A percentile compares a stretch with the other conserved stretches of the same genome.
Evolutionary conservation across 2,113 vertebrate species (phyloP).

Genomic region (Motacilla alba): DNA sequence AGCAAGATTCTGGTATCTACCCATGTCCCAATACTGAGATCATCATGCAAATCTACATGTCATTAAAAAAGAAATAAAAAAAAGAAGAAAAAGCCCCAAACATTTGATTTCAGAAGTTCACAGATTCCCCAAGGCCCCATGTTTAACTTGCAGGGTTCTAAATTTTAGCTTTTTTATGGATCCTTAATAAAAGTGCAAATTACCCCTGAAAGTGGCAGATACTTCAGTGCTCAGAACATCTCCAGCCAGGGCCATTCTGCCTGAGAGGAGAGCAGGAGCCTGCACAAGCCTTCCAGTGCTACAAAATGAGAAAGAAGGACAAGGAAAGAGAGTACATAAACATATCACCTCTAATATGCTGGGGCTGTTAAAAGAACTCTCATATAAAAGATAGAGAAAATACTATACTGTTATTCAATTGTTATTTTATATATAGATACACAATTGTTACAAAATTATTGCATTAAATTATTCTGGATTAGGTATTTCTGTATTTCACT

Average conservation of each 20-base stretch:
- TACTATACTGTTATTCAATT: background rate
- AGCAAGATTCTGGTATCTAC: background rate
- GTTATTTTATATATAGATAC: background rate
- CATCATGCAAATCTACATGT: background rate
- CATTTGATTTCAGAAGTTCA: background rate
- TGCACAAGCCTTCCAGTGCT: background rate
- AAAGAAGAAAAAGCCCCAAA: accelerated
- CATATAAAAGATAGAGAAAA: background rate
- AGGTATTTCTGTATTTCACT: background rate
- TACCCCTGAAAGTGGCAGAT: background rate
- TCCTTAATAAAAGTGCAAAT: background rate
- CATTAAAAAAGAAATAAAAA: background rate
- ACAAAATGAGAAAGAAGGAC: background rate
- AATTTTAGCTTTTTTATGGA: background rate
- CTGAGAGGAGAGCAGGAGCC: background rate
- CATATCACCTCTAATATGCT: background rate
- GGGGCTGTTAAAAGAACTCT: background rate
- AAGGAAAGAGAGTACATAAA: background rate
- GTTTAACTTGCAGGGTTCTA: background rate
- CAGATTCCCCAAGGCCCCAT: background rate
- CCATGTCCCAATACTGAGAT: background rate
- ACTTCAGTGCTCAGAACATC: background rate
- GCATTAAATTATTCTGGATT: background rate
- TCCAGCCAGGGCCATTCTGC: background rate
- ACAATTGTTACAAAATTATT: background rate